These are phyloP conservation scores for Dendrocopos noguchii DNA, from an alignment of 2,113 vertebrate species.

Conservation along the genomic window DNA sequence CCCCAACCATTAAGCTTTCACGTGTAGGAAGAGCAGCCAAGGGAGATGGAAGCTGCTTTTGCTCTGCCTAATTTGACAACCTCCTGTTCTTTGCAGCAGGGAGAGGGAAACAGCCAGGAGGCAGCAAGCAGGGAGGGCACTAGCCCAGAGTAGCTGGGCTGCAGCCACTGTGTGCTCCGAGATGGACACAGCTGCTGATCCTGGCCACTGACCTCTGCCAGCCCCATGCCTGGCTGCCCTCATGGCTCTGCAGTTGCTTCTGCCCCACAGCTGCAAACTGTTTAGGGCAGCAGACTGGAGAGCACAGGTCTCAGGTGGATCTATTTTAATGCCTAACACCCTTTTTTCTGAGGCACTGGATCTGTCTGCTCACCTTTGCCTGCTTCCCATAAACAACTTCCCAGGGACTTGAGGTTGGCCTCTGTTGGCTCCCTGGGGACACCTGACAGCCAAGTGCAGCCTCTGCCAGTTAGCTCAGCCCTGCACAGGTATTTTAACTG, in stretches of 20 bases:
- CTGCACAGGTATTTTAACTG: neutral
- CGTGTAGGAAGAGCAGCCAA: neutral
- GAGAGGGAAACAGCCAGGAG: accelerated
- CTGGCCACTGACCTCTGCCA: neutral
- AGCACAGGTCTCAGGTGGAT: neutral
- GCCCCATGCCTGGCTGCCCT: neutral
- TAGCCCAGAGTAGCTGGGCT: neutral
- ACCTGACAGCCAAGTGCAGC: neutral
- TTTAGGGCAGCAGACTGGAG: neutral
- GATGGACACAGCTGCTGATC: neutral
- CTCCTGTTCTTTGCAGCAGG: accelerated
- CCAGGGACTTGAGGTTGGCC: neutral
- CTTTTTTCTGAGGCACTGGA: neutral
- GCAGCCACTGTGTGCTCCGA: neutral
- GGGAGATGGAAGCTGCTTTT: neutral
- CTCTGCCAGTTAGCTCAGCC: neutral
- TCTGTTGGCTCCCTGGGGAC: neutral
- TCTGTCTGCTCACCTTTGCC: neutral
- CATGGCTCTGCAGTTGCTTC: accelerated
- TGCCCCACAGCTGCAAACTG: neutral
- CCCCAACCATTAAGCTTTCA: neutral
- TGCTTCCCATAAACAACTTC: neutral
- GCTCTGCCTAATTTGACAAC: neutral
- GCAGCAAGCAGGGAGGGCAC: accelerated
- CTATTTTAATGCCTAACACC: neutral